Evolutionary conservation across 2,113 vertebrate genomes (phyloP), one percentile per base, ranked within the genome.

Genomic region (Heterochromis multidens): DNA sequence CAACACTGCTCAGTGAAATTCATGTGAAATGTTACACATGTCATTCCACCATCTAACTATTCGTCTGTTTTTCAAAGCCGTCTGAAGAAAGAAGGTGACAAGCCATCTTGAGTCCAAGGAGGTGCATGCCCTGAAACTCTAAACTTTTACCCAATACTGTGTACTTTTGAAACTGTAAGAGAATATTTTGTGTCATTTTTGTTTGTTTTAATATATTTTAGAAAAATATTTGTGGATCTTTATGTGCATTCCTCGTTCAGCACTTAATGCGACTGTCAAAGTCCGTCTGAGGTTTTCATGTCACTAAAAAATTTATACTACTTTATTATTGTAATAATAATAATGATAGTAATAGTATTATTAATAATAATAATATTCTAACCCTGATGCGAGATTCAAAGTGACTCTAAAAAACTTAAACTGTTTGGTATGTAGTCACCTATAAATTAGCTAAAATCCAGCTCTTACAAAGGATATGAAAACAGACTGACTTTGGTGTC

Each of bases 81-180:
- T 85, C 97, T 99, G 97, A 99, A 99, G 97, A 99, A 99, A 97
- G 99, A 99, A 97, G 97, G 98, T 87, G 99, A 99, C 97, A 99
- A 99, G 96, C 99, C 98, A 95, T 98, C 99, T 94, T 99, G 94
- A 99, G 96, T 94, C 76, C 95, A 94, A 96, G 96, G 96, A 95
- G 95, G 96, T 95, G 95, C 88, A 92, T 92, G 86, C 72, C 52
- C 79, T 82, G 93, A 95, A 95, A 94, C 93, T 87, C 80, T 61
- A 90, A 81, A 85, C 43, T 78, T 82, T 82, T 91, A 95, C 93
- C 94, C 89, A 93, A 80, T 96, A 97, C 97, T 97, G 96, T 94
- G 93, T 96, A 94, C 96, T 90, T 91, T 89, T 65, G 62, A 94
- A 67, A 92, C 84, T 91, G 80, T 93, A 94, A 96, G 93, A 94